Conservation (phyloP, 2,797 vertebrate genomes). For the Sebastiscus tertius region DNA sequence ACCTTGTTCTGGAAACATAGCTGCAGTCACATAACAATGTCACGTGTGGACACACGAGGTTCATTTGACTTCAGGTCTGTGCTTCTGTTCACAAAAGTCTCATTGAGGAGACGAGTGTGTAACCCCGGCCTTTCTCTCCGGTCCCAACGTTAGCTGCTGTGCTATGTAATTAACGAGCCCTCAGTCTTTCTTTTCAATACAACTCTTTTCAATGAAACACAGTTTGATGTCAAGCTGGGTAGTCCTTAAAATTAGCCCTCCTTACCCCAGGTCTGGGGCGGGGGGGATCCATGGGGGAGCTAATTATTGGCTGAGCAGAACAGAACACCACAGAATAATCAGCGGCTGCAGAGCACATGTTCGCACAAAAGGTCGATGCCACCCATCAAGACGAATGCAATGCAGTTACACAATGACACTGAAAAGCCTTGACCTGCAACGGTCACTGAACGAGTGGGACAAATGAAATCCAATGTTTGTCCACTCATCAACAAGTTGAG, state of each 20-base stretch:
- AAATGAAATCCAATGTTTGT: slow-evolving; percentile 17
- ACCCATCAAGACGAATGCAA: slow-evolving; percentile 44
- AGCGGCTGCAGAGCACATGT: slow-evolving; percentile 21
- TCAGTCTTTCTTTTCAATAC: not conserved
- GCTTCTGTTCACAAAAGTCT: slow-evolving; percentile 2
- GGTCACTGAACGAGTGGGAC: not conserved
- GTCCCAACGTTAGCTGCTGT: not conserved
- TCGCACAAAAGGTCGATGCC: slow-evolving; percentile 27
- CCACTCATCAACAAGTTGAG: not conserved
- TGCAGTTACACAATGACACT: slow-evolving; percentile 27
- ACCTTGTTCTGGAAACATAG: not conserved
- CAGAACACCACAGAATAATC: slow-evolving; percentile 42
- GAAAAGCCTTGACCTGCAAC: slow-evolving; percentile 25
- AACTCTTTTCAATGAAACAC: slow-evolving; percentile 44
- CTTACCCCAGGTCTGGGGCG: slow-evolving; percentile 12
- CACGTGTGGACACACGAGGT: not conserved
- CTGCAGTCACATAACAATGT: not conserved
- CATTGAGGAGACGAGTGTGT: not conserved
- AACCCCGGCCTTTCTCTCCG: not conserved
- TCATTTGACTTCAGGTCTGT: not conserved
- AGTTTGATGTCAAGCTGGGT: slow-evolving; percentile 43
- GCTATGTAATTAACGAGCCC: not conserved
- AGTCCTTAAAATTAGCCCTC: slow-evolving; percentile 39
- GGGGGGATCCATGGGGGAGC: slow-evolving; percentile 39
- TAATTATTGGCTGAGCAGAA: slow-evolving; percentile 64